A percentile compares a stretch with the other conserved stretches of the same genome.
Conservation (phyloP, 2,888 invertebrate genomes). For the Cerastoderma edule region DNA sequence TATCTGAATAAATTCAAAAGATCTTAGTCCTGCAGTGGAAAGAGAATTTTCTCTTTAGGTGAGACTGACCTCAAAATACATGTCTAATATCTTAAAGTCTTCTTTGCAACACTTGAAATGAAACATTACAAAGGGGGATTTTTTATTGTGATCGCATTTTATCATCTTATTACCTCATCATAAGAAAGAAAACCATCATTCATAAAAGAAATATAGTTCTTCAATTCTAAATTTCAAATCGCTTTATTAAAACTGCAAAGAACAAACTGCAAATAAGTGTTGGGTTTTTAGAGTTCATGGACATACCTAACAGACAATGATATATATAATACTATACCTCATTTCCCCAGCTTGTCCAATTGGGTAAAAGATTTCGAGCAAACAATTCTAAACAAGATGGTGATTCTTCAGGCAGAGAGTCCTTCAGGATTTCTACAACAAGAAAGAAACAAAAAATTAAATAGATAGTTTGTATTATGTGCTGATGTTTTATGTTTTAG, state of each 20-base stretch:
- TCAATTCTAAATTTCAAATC: neutral
- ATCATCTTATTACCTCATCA: neutral
- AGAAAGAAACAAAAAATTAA: conserved; percentile 8
- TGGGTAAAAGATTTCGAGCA: conserved; percentile 94
- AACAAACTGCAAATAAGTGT: too few relatives aligned
- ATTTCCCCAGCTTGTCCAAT: conserved; percentile 93
- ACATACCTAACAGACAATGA: neutral
- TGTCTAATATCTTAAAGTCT: too few relatives aligned
- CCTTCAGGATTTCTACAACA: conserved; percentile 87
- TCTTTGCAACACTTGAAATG: too few relatives aligned
- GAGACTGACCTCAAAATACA: too few relatives aligned
- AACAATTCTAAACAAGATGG: conserved; percentile 93
- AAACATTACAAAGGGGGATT: too few relatives aligned
- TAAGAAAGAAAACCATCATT: neutral
- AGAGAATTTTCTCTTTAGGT: too few relatives aligned
- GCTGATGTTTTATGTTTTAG: neutral
- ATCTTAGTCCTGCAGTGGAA: too few relatives aligned
- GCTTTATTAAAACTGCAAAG: neutral
- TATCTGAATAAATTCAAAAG: too few relatives aligned
- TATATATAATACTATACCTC: conserved; percentile 87
- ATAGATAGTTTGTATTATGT: neutral
- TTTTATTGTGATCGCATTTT: neutral
- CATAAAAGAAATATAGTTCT: neutral
- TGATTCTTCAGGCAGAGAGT: conserved; percentile 86
- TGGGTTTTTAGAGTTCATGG: too few relatives aligned